These are phyloP conservation scores for Delia radicum DNA, from an alignment of 1,140 invertebrate species.

Conservation along the genomic window DNA sequence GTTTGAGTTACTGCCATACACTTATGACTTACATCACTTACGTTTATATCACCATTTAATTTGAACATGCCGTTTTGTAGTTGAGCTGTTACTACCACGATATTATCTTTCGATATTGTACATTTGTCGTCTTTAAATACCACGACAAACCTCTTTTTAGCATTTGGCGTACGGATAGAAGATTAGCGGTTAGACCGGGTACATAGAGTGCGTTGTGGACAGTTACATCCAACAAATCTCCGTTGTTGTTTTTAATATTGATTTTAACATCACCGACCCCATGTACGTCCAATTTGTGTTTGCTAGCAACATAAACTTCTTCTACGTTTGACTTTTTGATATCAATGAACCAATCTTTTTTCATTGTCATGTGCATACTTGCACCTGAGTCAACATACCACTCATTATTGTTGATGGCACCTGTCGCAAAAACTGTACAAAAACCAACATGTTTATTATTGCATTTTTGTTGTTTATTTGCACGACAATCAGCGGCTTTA, in stretches of 20 bases:
- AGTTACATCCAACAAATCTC: background rate
- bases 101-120: background rate
- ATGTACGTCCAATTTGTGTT: background rate
- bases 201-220: background rate
- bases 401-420: background rate
- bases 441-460: background rate
- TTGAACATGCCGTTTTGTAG: background rate
- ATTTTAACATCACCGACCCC: background rate
- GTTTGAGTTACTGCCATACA: background rate
- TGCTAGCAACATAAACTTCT: background rate
- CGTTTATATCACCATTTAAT: background rate
- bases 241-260: background rate
- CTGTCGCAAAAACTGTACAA: background rate
- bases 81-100: background rate
- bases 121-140: background rate
- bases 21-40: no score
- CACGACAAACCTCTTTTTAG: background rate
- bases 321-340: no score
- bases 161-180: background rate
- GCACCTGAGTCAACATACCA: slow-evolving; percentile 5
- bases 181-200: background rate
- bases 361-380: background rate
- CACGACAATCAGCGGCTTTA: background rate
- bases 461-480: background rate
- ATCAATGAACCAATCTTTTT: background rate